These are phyloP conservation scores for Parascotia fuliginaria DNA, from an alignment of 2,888 invertebrate genomes.

Conservation along the genomic window DNA sequence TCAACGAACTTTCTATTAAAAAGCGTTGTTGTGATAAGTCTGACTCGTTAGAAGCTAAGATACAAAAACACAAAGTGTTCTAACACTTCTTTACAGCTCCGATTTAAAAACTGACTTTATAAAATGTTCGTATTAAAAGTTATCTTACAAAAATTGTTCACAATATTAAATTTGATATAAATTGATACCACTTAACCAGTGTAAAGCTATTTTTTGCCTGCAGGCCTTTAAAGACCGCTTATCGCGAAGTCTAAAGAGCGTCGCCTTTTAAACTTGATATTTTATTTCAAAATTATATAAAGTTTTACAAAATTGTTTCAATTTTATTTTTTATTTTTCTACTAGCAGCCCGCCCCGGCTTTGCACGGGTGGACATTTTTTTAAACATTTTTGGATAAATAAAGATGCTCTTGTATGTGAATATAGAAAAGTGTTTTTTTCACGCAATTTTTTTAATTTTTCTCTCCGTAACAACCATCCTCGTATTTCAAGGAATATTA, in stretches of 20 bases:
- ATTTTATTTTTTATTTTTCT: conserved; percentile 16
- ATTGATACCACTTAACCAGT: conserved; percentile 8
- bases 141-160: not conserved
- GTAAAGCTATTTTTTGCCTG: conserved; percentile 1
- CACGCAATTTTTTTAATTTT: too few species aligned
- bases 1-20: too few species aligned
- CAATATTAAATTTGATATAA: conserved; percentile 1
- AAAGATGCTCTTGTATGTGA: too few species aligned
- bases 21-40: too few species aligned
- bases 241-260: not conserved
- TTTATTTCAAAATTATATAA: conserved; percentile 1
- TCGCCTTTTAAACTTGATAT: conserved; percentile 8
- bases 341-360: too few species aligned
- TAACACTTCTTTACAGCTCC: not conserved
- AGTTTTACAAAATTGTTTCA: conserved; percentile 1
- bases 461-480: too few species aligned
- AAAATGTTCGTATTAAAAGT: conserved; percentile 2
- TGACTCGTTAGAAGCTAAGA: too few species aligned
- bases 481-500: too few species aligned
- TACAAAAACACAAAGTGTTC: too few species aligned
- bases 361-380: too few species aligned
- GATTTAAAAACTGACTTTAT: not conserved
- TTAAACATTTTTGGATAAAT: too few species aligned
- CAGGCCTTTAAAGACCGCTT: not conserved
- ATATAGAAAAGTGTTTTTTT: too few species aligned